phyloP scores from a whole-genome alignment of 2,797 vertebrate species.

The Tauraco hartlaubi region DNA sequence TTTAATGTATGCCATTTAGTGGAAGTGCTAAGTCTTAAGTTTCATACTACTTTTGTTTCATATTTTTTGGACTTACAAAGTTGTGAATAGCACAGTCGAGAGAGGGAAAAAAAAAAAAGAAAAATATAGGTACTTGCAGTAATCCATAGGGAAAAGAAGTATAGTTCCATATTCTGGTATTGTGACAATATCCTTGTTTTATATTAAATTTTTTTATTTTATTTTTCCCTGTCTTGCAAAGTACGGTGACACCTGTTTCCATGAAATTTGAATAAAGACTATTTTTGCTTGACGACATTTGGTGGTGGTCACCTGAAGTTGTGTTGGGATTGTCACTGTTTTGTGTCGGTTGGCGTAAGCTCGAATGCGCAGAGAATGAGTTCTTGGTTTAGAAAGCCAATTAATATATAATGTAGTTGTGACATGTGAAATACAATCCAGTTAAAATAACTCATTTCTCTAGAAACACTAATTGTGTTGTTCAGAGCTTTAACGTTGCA shows the following conservation, averaged over 20 bases:
- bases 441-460: neutral
- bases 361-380: neutral
- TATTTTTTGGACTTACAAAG: slow-evolving; percentile 79
- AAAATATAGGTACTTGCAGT: slow-evolving; percentile 76
- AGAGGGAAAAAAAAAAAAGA: neutral
- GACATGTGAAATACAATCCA: neutral
- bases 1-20: slow-evolving; percentile 83
- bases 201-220: slow-evolving; percentile 84
- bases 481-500: neutral
- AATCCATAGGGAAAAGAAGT: slow-evolving; percentile 78
- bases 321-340: neutral
- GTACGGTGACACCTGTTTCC: slow-evolving; percentile 84
- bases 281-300: slow-evolving; percentile 86
- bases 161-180: slow-evolving; percentile 84
- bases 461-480: neutral
- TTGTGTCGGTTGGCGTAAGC: accelerated
- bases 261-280: slow-evolving; percentile 88
- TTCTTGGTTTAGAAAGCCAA: neutral
- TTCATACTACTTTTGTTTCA: slow-evolving; percentile 78
- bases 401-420: neutral
- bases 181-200: slow-evolving; percentile 86
- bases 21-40: slow-evolving; percentile 83
- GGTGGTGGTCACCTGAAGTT: slow-evolving; percentile 41
- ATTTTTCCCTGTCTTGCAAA: slow-evolving; percentile 84
- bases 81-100: slow-evolving; percentile 82